Percentiles rank a stretch among this genome's conserved stretches.
Conservation (phyloP, 2,797 vertebrate genomes). For the Atherinosoma microstoma region DNA sequence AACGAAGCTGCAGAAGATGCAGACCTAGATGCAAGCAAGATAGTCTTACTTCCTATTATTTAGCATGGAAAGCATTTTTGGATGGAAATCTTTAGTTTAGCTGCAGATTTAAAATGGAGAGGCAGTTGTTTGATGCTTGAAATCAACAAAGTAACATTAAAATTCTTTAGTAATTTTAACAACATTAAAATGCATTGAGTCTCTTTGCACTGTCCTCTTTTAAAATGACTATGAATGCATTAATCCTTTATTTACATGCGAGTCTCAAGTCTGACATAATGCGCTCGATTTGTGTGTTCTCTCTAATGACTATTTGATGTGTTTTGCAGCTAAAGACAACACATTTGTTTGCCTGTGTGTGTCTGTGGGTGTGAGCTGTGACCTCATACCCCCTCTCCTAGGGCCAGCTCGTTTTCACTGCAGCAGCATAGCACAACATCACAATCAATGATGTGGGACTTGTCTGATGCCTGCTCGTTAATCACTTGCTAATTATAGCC, state of each 20-base stretch:
- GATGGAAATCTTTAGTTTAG: too few relatives aligned
- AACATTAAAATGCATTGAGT: neutral
- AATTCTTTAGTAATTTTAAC: neutral
- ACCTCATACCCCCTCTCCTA: slow-evolving; percentile 61
- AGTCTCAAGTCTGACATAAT: slow-evolving; percentile 27
- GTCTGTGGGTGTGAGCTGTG: slow-evolving; percentile 48
- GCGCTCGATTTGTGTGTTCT: slow-evolving; percentile 40
- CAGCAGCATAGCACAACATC: slow-evolving; percentile 69
- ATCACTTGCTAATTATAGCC: slow-evolving; percentile 84
- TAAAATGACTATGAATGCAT: neutral
- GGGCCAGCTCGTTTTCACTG: slow-evolving; percentile 64
- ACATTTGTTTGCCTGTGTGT: slow-evolving; percentile 12
- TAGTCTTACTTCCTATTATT: neutral
- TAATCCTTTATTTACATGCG: slow-evolving; percentile 5
- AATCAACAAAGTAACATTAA: neutral
- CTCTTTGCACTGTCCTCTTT: neutral
- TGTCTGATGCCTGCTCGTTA: slow-evolving; percentile 80
- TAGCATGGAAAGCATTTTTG: neutral
- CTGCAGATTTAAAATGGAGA: too few relatives aligned
- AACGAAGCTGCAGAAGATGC: slow-evolving; percentile 8
- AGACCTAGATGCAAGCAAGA: slow-evolving; percentile 8
- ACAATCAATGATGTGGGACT: slow-evolving; percentile 79
- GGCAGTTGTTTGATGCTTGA: neutral
- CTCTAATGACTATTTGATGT: slow-evolving; percentile 53
- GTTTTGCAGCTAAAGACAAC: slow-evolving; percentile 36